Evolutionary conservation across 2,113 vertebrate genomes (phyloP).

Genomic region (Parus major): DNA sequence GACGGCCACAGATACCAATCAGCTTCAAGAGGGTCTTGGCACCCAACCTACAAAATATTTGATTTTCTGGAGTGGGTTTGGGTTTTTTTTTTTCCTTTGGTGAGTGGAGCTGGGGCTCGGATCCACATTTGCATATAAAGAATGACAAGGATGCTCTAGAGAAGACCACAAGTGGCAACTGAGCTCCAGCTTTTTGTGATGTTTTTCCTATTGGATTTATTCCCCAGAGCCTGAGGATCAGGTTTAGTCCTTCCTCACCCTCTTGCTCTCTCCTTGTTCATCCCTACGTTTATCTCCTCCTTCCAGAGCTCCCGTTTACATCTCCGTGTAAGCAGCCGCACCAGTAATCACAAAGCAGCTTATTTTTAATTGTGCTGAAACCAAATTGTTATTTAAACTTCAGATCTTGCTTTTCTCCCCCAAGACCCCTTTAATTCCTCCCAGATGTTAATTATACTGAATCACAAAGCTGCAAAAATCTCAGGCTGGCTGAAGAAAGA

Average conservation of each 20-base stretch:
- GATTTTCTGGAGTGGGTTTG: background rate
- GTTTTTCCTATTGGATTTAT: background rate
- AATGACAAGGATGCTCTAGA: background rate
- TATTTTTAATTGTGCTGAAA: conserved; percentile 44
- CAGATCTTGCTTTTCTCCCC: conserved; percentile 32
- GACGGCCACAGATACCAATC: background rate
- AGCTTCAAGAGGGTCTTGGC: conserved; percentile 39
- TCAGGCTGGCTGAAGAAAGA: conserved; percentile 2
- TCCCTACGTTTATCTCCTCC: background rate
- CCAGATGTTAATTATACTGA: conserved; percentile 36
- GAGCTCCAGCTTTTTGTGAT: background rate
- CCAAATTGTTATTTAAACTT: conserved; percentile 54
- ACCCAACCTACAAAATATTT: conserved; percentile 16
- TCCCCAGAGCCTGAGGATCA: background rate
- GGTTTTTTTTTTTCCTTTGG: background rate
- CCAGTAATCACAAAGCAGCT: background rate
- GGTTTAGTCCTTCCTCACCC: background rate
- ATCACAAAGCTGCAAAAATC: conserved; percentile 1
- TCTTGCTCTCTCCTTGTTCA: background rate
- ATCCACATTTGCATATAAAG: background rate
- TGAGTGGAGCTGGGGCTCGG: background rate
- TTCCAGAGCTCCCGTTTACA: background rate
- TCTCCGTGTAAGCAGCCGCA: background rate
- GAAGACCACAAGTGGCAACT: background rate
- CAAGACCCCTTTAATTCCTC: conserved; percentile 55